phyloP scores from a whole-genome alignment of 2,113 vertebrate species.

The Hippocampus zosterae region DNA sequence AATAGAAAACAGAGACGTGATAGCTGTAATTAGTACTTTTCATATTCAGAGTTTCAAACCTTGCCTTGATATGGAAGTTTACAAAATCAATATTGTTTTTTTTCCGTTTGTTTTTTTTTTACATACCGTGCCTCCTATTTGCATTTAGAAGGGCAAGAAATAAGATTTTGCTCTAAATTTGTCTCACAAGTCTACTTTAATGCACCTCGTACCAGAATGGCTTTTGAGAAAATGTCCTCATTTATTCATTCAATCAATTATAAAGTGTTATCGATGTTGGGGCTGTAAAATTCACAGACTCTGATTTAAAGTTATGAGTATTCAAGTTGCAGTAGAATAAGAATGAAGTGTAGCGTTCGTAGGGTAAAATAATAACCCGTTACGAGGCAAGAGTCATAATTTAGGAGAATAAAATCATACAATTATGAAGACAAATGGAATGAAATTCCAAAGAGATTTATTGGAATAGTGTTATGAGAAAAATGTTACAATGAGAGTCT shows the following conservation, averaged over 20 bases:
- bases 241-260: neutral
- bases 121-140: neutral
- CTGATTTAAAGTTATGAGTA: neutral
- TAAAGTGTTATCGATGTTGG: neutral
- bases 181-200: neutral
- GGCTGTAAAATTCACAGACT: neutral
- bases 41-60: conserved; percentile 44
- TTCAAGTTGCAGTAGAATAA: neutral
- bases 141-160: neutral
- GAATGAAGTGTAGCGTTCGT: neutral
- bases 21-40: conserved; percentile 59
- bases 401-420: too few species aligned
- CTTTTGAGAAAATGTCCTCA: neutral
- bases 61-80: neutral
- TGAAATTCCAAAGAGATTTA: too few species aligned
- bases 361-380: neutral
- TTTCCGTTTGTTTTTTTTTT: neutral
- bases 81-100: neutral
- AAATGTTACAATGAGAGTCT: neutral
- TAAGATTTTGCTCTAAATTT: neutral
- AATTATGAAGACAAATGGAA: too few species aligned
- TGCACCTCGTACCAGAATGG: neutral
- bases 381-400: neutral
- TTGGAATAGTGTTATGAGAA: too few species aligned
- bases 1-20: conserved; percentile 44